Evolutionary conservation across 1,140 invertebrate species (phyloP).

Genomic region (Ooceraea biroi): DNA sequence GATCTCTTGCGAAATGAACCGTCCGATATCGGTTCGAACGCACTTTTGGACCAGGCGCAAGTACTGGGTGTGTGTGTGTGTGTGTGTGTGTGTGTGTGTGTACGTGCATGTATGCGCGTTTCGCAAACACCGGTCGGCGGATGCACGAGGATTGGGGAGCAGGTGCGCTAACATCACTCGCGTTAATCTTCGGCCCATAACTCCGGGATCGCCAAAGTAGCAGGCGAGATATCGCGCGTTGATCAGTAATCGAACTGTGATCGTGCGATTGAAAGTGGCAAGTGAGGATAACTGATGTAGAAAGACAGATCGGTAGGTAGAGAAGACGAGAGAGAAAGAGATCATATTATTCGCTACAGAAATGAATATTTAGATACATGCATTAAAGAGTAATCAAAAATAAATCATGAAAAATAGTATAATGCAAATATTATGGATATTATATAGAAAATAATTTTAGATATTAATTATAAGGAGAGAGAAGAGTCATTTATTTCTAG

Average conservation of each 20-base stretch:
- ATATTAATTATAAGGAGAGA: neutral
- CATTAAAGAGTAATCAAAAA: neutral
- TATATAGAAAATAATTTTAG: neutral
- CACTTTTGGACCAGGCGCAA: neutral
- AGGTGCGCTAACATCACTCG: slow-evolving; percentile 82
- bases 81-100: neutral
- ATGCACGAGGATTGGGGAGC: slow-evolving; percentile 65
- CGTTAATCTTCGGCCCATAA: slow-evolving; percentile 80
- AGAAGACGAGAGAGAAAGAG: slow-evolving; percentile 13
- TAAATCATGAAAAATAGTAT: neutral
- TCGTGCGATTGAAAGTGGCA: slow-evolving; percentile 53
- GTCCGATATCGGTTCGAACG: slow-evolving; percentile 20
- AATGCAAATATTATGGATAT: neutral
- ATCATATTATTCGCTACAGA: neutral
- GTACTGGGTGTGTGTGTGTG: too few species aligned
- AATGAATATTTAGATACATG: too few species aligned
- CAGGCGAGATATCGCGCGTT: slow-evolving; percentile 70
- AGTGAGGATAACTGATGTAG: slow-evolving; percentile 33
- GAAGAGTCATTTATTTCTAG: neutral
- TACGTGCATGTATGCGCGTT: slow-evolving; percentile 29
- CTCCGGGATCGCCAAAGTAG: slow-evolving; percentile 69
- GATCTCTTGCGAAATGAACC: neutral
- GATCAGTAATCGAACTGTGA: slow-evolving; percentile 74
- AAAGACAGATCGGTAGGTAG: slow-evolving; percentile 20
- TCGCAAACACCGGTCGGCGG: slow-evolving; percentile 41